Conservation (phyloP, 1,140 invertebrate genomes). For the Atta cephalotes region DNA sequence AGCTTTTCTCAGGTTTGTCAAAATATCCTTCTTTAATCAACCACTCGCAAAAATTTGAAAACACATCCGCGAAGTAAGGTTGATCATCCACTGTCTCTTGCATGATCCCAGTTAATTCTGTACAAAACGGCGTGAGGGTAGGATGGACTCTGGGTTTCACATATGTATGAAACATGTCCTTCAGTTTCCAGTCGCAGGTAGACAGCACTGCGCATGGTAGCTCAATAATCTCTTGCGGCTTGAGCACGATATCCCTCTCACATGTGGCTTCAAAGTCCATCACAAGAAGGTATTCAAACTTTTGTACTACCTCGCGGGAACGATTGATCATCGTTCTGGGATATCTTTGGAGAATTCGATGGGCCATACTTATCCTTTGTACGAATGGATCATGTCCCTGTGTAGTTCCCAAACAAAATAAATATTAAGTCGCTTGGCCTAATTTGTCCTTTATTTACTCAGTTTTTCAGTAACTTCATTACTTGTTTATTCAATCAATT, state of each 20-base stretch:
- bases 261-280: slow-evolving; percentile 90
- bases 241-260: slow-evolving; percentile 73
- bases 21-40: slow-evolving; percentile 78
- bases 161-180: slow-evolving; percentile 88
- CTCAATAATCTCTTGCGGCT: slow-evolving; percentile 89
- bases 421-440: not conserved
- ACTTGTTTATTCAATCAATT: slow-evolving; percentile 20
- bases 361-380: slow-evolving; percentile 69
- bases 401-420: slow-evolving; percentile 4
- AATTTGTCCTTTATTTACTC: not conserved
- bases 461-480: not conserved
- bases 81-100: slow-evolving; percentile 82
- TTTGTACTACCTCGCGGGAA: slow-evolving; percentile 61
- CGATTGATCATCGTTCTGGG: slow-evolving; percentile 46
- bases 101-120: slow-evolving; percentile 86
- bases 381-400: not conserved
- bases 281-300: slow-evolving; percentile 87
- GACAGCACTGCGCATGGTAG: slow-evolving; percentile 89
- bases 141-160: slow-evolving; percentile 87
- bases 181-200: slow-evolving; percentile 85
- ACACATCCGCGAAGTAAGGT: slow-evolving; percentile 80
- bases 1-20: slow-evolving; percentile 73
- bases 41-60: slow-evolving; percentile 83
- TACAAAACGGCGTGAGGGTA: slow-evolving; percentile 87
- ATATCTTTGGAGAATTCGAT: slow-evolving; percentile 69